Conservation (phyloP, 1,140 invertebrate species). For the Ceratosolen fusciceps region DNA sequence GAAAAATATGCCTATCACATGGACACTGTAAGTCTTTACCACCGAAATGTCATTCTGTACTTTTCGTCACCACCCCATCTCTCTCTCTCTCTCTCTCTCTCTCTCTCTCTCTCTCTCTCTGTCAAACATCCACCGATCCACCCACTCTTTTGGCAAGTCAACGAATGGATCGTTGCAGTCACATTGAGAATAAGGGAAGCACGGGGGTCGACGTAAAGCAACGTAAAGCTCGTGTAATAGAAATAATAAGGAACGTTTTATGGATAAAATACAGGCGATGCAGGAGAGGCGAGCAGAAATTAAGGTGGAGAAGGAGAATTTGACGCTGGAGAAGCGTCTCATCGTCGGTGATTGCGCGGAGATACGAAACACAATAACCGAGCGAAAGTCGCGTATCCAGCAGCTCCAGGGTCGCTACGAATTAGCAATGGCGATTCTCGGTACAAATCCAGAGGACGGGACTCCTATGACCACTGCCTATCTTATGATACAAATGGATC, state of each 20-base stretch:
- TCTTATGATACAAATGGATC: conserved; percentile 79
- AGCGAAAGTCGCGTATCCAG: conserved; percentile 74
- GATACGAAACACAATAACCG: conserved; percentile 72
- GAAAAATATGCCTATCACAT: conserved; percentile 75
- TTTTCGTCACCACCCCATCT: no score
- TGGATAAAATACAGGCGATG: conserved; percentile 70
- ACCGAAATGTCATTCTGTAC: background rate
- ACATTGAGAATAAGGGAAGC: no score
- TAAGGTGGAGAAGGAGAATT: conserved; percentile 73
- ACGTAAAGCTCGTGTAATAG: no score
- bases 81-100: no score
- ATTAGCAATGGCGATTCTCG: conserved; percentile 55
- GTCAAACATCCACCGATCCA: no score
- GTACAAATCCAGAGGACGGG: conserved; percentile 73
- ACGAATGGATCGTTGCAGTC: no score
- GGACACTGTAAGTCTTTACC: conserved; percentile 65
- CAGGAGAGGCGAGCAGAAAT: conserved; percentile 77
- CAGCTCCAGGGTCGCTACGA: conserved; percentile 73
- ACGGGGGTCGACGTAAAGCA: no score
- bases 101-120: no score
- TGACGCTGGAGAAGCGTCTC: conserved; percentile 73
- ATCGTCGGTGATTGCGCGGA: conserved; percentile 74
- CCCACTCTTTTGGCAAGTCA: no score
- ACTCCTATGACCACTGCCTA: conserved; percentile 75
- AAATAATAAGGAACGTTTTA: no score